These are phyloP conservation scores for Galeopterus variegatus DNA, from an alignment of 2,113 vertebrate genomes.

Conservation along the genomic window DNA sequence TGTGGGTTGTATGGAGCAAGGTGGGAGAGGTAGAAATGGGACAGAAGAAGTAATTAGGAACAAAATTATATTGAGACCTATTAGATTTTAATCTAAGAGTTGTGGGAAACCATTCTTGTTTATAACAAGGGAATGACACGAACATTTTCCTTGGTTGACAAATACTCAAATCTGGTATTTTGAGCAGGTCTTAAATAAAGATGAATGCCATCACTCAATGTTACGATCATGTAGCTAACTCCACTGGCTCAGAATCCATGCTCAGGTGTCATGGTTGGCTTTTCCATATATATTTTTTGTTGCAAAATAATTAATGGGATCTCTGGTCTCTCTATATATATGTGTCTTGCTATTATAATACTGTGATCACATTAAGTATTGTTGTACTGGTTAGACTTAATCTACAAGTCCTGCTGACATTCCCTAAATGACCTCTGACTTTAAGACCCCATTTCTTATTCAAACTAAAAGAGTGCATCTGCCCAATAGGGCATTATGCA, in stretches of 20 bases:
- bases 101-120: neutral
- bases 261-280: neutral
- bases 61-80: neutral
- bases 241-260: neutral
- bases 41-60: neutral
- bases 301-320: neutral
- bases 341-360: neutral
- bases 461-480: neutral
- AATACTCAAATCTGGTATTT: neutral
- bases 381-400: neutral
- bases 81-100: neutral
- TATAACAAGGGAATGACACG: neutral
- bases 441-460: neutral
- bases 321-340: neutral
- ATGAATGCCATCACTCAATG: neutral
- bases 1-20: neutral
- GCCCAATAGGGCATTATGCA: neutral
- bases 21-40: neutral
- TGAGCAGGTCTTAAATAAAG: neutral
- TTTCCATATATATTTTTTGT: neutral
- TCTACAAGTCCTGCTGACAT: neutral
- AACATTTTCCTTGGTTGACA: neutral
- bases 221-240: neutral
- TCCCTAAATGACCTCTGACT: neutral
- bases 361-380: neutral